Base-by-base conservation (phyloP, 2,888 invertebrate species). In the Callyntrura guangdongensis region DNA sequence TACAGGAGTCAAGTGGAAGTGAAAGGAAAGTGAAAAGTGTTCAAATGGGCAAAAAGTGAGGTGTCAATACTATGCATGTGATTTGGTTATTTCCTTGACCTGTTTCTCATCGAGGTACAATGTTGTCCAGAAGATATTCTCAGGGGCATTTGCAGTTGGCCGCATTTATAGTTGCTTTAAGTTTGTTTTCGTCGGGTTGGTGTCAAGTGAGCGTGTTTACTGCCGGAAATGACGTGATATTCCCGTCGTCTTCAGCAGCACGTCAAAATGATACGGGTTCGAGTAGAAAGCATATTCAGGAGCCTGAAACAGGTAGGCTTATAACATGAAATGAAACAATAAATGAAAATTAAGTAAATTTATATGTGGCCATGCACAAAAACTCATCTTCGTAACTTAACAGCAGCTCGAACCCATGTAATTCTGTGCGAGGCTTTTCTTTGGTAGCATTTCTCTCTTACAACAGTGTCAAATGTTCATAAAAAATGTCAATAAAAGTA, bases 91-190 rank as follows among this genome's bases (percentile, higher is more conserved):
- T 79, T 8, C 47, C n/a, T 14, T n/a, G 20, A 11, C 36, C 49
- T 49, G n/a, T 69, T 36, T 53, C 36, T 85, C 27, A 69, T 20
- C 53, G 83, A 74, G 67, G 59, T 86, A 90, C 90, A 90, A 90
- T 90, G 90, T 83, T 86, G 53, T 86, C 86, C 90, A 82, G 86
- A 82, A 67, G 77, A 86, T 81, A 86, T 86, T 90, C 72, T 64
- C 86, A 83, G 27, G 64, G 64, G 17, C 36, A 64, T 49, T 27
- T 47, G 20, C 6, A 36, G 36, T 36, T 79, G 45, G 84, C 56
- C 25, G 36, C 36, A 36, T 17, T 49, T 20, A 53, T 84, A 67
- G 22, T 82, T 12, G 20, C 59, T 81, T 49, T 86, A 53, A 79
- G 25, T n/a, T 9, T 67, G 14, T n/a, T 84, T 17, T 14, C 17